phyloP scores from a whole-genome alignment of 2,113 vertebrate genomes.

The Ploceus nigricollis region DNA sequence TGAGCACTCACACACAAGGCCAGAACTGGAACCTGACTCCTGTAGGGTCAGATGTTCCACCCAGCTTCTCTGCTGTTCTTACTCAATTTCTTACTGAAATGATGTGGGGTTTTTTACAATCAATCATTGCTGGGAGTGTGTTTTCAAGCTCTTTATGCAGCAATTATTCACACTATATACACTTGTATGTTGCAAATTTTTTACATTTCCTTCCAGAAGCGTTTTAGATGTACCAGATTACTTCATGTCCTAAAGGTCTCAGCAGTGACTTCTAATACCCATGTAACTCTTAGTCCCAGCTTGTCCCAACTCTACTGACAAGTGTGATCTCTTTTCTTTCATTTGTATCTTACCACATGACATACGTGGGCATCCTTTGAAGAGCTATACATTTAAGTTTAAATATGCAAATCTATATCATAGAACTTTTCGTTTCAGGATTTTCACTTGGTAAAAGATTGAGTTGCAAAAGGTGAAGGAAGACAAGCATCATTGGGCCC shows the following conservation, averaged over 20 bases:
- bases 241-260: background rate
- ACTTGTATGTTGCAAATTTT: background rate
- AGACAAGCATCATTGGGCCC: background rate
- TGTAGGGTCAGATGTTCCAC: background rate
- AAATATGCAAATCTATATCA: background rate
- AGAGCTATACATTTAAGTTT: background rate
- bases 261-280: background rate
- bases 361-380: background rate
- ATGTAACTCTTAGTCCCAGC: background rate
- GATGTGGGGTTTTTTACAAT: fast-evolving
- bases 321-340: background rate
- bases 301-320: background rate
- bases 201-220: background rate
- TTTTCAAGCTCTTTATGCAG: background rate
- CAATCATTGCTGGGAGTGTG: background rate
- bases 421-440: background rate
- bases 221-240: background rate
- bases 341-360: background rate
- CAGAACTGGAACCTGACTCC: background rate
- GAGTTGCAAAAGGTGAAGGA: background rate
- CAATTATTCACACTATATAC: background rate
- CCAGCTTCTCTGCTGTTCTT: background rate
- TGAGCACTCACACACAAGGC: background rate
- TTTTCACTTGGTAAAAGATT: background rate
- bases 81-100: background rate